Evolutionary conservation across 2,888 invertebrate genomes (phyloP), one percentile per base, ranked within the genome.

Genomic region (Pomacea canaliculata): DNA sequence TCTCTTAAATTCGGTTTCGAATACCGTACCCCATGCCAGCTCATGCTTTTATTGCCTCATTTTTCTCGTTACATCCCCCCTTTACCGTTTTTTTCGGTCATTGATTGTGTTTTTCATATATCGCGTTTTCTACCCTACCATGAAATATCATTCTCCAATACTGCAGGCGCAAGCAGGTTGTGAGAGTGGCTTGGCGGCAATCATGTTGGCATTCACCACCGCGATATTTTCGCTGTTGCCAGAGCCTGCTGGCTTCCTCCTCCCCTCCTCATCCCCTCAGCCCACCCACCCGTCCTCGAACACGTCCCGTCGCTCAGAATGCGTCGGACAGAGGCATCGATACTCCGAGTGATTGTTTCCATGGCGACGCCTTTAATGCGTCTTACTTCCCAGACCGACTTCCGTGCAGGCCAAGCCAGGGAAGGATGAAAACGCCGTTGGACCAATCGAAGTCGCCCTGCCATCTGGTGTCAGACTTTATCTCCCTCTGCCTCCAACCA

Each of bases 311-410:
- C 70, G 27, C 19, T 27, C 59, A 56, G 70, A 70, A 56, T 70
- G 51, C 70, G 70, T 59, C 49, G 59, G 59, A 70, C 59, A 56
- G 59, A 27, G 19, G 59, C 70, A 70, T 70, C 70, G 70, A 70
- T 70, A 70, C 23, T 56, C 70, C 70, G 27, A 27, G 59, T 23
- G 70, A 70, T 70, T 56, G 59, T 70, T 59, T n/a, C 70, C 60
- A 70, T 70, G 70, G 70, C 37, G 59, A 70, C 70, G 70, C 70
- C 70, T 70, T 70, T 70, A 48, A 70, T 70, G 70, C 70, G 51
- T 23, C 70, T 70, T 70, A 59, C n/a, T 70, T 70, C 70, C 69
- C 51, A 48, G 37, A 70, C 18, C 70, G 51, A 70, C 23, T 68
- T 68, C 68, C 68, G 68, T 68, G 68, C 68, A 37, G 19, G 68